Evolutionary conservation across 2,113 vertebrate species (phyloP), one percentile per base, ranked within the genome.

Genomic region (Lepus europaeus): DNA sequence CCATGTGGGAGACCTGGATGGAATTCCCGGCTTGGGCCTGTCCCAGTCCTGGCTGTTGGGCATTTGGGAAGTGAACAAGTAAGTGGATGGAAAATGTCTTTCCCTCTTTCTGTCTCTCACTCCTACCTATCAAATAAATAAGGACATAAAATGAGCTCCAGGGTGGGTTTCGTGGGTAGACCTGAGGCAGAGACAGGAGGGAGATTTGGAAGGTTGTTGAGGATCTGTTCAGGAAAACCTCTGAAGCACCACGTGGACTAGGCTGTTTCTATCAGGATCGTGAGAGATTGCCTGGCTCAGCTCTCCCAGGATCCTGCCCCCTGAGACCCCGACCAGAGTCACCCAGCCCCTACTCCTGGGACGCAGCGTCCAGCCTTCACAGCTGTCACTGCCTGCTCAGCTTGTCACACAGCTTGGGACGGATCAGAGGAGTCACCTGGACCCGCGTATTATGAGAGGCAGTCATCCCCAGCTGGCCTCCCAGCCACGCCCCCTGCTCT

Each of bases 251-350:
- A 4, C 1, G 10, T 5, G 31, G 3, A 66, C 20, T 80, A 98
- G 97, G 97, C 98, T 98, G 97, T 95, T 97, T 97, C 77, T 94
- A 96, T 93, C 96, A 96, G 91, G 91, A 27, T 84, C 97, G 96
- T 98, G 98, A 98, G 98, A 98, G 96, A 61, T 39, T 3, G 3
- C 72, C 72, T 96, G 95, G 89, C 95, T 90, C 16, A 7, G 92
- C 49, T 3, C 98, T 99, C 98, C 98, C 98, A 98, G 98, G 97
- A 97, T 98, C 84, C 96, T 87, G 90, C 93, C 90, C 95, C 5
- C 0, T 36, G 97, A 94, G 93, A 84, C 68, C 2, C 0, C 0
- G 79, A 85, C 72, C 76, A 68, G 92, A 92, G 95, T 89, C 83
- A 66, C 79, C 9, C 0, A 4, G 7, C 82, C 92, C 92, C 92